Percentiles rank a stretch among this genome's conserved stretches.
Evolutionary conservation across 2,113 vertebrate genomes (phyloP).

Genomic region (Cyprinodon brontotheroides): DNA sequence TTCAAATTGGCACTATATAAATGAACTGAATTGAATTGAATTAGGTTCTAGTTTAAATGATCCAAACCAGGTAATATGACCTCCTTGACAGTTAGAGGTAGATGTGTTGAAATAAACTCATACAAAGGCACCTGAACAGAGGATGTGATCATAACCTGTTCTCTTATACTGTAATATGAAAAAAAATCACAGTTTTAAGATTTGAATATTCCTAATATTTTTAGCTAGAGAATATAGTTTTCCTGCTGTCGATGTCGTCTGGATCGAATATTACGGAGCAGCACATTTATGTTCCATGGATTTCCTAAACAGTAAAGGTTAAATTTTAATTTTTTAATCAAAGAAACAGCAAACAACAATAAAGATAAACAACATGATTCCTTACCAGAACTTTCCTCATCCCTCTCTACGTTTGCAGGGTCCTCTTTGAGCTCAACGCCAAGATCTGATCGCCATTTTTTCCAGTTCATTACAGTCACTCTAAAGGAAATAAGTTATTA

Average conservation of each 20-base stretch:
- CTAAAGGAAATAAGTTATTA: conserved; percentile 51
- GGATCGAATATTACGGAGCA: background rate
- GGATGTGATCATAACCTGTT: too few relatives aligned
- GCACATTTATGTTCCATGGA: background rate
- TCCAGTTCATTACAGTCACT: conserved; percentile 90
- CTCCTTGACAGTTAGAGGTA: too few relatives aligned
- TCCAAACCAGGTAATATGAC: too few relatives aligned
- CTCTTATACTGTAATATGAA: too few relatives aligned
- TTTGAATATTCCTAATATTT: background rate
- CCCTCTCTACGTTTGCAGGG: background rate
- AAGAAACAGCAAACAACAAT: background rate
- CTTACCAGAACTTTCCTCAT: background rate
- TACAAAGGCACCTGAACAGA: too few relatives aligned
- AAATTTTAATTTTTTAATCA: background rate
- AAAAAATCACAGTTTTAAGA: too few relatives aligned
- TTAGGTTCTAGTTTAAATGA: too few relatives aligned
- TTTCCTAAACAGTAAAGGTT: background rate
- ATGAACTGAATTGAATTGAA: too few relatives aligned
- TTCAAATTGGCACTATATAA: too few relatives aligned
- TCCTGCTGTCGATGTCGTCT: background rate
- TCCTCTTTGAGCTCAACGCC: conserved; percentile 50
- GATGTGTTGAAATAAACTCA: too few relatives aligned
- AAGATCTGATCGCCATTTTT: conserved; percentile 84
- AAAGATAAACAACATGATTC: background rate
- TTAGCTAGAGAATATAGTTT: background rate